These are phyloP conservation scores for Galagoides demidoff DNA, from an alignment of 2,797 vertebrate species.

Conservation along the genomic window DNA sequence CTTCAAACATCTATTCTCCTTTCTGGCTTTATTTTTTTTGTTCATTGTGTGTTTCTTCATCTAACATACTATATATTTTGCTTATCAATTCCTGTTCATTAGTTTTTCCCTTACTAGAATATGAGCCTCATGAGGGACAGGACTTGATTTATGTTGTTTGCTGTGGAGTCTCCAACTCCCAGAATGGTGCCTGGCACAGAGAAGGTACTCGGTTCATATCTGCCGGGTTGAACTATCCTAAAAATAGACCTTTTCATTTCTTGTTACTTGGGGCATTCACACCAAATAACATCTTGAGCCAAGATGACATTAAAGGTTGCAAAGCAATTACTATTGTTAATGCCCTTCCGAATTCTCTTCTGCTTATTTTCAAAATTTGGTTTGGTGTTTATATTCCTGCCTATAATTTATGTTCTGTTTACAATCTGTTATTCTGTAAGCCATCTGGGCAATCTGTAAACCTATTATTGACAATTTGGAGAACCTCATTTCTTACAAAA, in stretches of 20 bases:
- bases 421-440: slow-evolving; percentile 84
- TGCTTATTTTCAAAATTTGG: slow-evolving; percentile 82
- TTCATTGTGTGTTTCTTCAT: background rate
- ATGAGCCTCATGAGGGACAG: background rate
- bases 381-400: slow-evolving; percentile 82
- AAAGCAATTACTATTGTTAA: slow-evolving; percentile 78
- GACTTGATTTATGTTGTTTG: background rate
- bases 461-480: slow-evolving; percentile 78
- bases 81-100: background rate
- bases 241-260: background rate
- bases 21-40: background rate
- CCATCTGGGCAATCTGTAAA: slow-evolving; percentile 85
- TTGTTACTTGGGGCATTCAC: background rate
- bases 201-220: background rate
- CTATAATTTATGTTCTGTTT: slow-evolving; percentile 85
- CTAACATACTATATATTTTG: background rate
- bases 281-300: background rate
- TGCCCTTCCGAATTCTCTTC: slow-evolving; percentile 75
- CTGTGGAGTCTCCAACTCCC: background rate
- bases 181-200: background rate
- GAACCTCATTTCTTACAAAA: slow-evolving; percentile 81
- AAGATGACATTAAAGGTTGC: slow-evolving; percentile 39
- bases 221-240: background rate
- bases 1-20: background rate
- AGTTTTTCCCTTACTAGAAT: background rate